These are phyloP conservation scores for Achatina immaculata DNA, from an alignment of 1,140 invertebrate genomes.

Conservation along the genomic window DNA sequence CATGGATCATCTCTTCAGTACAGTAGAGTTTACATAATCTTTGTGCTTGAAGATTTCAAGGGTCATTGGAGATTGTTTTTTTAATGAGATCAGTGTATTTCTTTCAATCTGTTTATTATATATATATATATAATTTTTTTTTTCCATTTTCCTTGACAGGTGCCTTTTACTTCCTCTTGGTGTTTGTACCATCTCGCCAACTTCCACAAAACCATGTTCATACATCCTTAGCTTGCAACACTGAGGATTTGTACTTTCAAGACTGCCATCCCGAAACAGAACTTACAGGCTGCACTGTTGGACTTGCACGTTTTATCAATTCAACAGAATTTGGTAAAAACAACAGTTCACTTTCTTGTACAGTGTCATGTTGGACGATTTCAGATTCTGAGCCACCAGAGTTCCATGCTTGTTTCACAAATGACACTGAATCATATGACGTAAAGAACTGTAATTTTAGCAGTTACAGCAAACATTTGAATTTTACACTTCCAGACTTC, in stretches of 20 bases:
- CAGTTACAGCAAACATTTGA: conserved; percentile 8
- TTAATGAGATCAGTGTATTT: no score
- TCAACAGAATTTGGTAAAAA: not conserved
- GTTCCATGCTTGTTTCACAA: conserved; percentile 44
- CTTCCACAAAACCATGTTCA: conserved; percentile 28
- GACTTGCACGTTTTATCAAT: not conserved
- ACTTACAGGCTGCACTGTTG: not conserved
- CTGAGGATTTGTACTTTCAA: conserved; percentile 54
- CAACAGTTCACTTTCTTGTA: conserved; percentile 8
- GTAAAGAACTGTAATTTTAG: conserved; percentile 36
- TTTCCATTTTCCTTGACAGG: conserved; percentile 41
- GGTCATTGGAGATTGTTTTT: no score
- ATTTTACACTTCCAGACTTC: conserved; percentile 35
- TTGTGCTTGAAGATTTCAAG: no score
- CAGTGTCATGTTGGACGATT: not conserved
- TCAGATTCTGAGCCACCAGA: not conserved
- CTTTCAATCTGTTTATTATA: no score
- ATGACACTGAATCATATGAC: conserved; percentile 22
- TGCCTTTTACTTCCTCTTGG: conserved; percentile 54
- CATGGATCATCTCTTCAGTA: no score
- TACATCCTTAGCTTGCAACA: conserved; percentile 53
- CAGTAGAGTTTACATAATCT: no score
- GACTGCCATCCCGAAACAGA: conserved; percentile 41
- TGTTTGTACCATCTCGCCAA: conserved; percentile 50
- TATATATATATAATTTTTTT: no score